phyloP scores from a whole-genome alignment of 1,140 invertebrate species.

The Orussus abietinus region DNA sequence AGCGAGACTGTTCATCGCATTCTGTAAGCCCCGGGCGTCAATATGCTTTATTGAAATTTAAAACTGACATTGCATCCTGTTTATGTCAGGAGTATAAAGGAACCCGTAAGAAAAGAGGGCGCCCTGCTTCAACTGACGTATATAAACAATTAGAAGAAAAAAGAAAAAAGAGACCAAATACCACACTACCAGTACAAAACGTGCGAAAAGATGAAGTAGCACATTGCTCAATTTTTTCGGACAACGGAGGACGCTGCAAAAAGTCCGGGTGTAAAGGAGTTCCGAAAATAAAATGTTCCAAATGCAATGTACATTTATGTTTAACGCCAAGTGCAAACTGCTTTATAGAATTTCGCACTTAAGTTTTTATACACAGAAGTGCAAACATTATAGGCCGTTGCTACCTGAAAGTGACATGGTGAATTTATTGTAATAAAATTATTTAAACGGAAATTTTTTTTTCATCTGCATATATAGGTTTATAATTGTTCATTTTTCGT shows the following conservation, averaged over 20 bases:
- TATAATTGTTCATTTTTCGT: too few relatives aligned
- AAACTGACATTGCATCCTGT: slow-evolving; percentile 36
- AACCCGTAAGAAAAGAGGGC: slow-evolving; percentile 35
- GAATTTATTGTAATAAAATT: slow-evolving; percentile 6
- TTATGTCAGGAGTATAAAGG: slow-evolving; percentile 31
- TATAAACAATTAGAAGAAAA: slow-evolving; percentile 15
- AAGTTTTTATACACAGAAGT: too few relatives aligned
- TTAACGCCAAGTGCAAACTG: too few relatives aligned
- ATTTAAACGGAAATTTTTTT: slow-evolving; percentile 8
- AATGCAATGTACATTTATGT: too few relatives aligned
- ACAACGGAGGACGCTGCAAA: slow-evolving; percentile 20
- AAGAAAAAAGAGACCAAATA: slow-evolving; percentile 12
- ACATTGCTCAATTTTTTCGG: slow-evolving; percentile 22
- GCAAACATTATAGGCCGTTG: too few relatives aligned
- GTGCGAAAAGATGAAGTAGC: slow-evolving; percentile 19
- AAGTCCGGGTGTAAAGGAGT: slow-evolving; percentile 18
- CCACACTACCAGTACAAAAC: slow-evolving; percentile 13
- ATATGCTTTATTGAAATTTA: slow-evolving; percentile 33
- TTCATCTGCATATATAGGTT: slow-evolving; percentile 7
- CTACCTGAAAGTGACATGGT: slow-evolving; percentile 3
- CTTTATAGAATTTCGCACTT: too few relatives aligned
- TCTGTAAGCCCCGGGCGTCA: slow-evolving; percentile 26
- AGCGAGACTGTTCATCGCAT: slow-evolving; percentile 34
- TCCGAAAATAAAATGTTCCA: slow-evolving; percentile 17
- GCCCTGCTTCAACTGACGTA: slow-evolving; percentile 20